phyloP scores from a whole-genome alignment of 2,797 vertebrate genomes.

The Tadarida brasiliensis region DNA sequence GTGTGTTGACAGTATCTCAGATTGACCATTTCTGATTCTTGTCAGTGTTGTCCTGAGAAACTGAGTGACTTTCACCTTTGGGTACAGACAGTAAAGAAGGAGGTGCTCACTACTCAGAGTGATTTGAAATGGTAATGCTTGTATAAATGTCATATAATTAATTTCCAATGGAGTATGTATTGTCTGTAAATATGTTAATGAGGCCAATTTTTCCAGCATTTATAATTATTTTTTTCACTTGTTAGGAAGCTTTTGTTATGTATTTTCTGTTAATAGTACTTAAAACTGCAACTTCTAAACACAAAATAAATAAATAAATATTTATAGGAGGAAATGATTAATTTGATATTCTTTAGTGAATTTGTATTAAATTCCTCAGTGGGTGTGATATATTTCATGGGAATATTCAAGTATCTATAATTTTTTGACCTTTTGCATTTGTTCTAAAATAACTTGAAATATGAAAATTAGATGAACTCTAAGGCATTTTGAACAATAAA shows the following conservation, averaged over 20 bases:
- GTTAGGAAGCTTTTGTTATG: conserved; percentile 92
- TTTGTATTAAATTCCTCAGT: conserved; percentile 82
- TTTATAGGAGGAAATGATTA: conserved; percentile 91
- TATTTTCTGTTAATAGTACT: conserved; percentile 91
- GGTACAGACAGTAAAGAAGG: conserved; percentile 83
- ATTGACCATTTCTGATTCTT: conserved; percentile 88
- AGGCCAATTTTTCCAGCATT: conserved; percentile 94
- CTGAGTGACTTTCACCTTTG: conserved; percentile 77
- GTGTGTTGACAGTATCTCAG: conserved; percentile 86
- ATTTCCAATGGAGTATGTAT: conserved; percentile 90
- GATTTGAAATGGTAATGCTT: conserved; percentile 87
- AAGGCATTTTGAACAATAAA: conserved; percentile 63
- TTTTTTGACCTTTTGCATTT: conserved; percentile 85
- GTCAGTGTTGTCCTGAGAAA: conserved; percentile 84
- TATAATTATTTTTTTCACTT: conserved; percentile 93
- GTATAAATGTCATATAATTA: conserved; percentile 90
- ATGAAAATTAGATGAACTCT: conserved; percentile 65
- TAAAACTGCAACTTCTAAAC: conserved; percentile 89
- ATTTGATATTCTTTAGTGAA: conserved; percentile 89
- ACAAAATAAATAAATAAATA: conserved; percentile 90
- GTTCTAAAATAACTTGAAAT: conserved; percentile 78
- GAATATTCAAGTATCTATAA: conserved; percentile 81
- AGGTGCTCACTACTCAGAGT: conserved; percentile 84
- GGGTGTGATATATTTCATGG: conserved; percentile 83
- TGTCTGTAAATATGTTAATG: conserved; percentile 94